Conservation (phyloP, 2,797 vertebrate genomes). For the Phataginus tricuspis region DNA sequence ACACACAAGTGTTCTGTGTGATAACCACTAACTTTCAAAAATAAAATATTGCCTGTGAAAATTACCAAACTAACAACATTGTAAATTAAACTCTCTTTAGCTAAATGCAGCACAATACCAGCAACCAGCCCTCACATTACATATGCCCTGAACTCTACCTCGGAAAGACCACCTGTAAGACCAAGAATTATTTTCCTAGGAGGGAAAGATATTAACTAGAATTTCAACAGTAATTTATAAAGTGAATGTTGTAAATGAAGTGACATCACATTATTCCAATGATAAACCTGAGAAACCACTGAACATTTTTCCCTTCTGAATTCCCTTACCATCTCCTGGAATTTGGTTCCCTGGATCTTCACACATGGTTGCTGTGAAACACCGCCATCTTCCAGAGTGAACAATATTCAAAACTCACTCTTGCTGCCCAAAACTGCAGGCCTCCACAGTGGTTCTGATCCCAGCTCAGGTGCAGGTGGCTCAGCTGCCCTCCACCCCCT, state of each 20-base stretch:
- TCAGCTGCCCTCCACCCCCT: not conserved
- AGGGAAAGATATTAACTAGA: not conserved
- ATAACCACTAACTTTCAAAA: slow-evolving; percentile 49
- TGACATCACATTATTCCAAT: not conserved
- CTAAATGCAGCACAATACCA: not conserved
- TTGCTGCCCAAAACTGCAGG: not conserved
- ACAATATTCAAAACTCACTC: not conserved
- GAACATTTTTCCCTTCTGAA: not conserved
- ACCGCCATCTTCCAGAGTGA: not conserved
- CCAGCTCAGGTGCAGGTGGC: not conserved
- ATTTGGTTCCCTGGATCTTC: not conserved
- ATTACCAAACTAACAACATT: slow-evolving; percentile 33
- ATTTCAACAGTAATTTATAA: not conserved
- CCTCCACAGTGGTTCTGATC: not conserved
- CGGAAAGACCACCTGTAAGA: not conserved
- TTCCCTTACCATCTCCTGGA: not conserved
- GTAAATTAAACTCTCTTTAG: slow-evolving; percentile 9
- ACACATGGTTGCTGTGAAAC: not conserved
- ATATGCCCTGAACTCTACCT: not conserved
- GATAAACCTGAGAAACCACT: not conserved
- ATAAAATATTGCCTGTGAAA: slow-evolving; percentile 40
- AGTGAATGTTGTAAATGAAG: not conserved
- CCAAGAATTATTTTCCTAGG: not conserved
- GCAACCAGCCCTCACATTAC: not conserved
- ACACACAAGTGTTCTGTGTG: not conserved